Conservation (phyloP, 2,797 vertebrate genomes). For the Sebastes kiyomatsui region DNA sequence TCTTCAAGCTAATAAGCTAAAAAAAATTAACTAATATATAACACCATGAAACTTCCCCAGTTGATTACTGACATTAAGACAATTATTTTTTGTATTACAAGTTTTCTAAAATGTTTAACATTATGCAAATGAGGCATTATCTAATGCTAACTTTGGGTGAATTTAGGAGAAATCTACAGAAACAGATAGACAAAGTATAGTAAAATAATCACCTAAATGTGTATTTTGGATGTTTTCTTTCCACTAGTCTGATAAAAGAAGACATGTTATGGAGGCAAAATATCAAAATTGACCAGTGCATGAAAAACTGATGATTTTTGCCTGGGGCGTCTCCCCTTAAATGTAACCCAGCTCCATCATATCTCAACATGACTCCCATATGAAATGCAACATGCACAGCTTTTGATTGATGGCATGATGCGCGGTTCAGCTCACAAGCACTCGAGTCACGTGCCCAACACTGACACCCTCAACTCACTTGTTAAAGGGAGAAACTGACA, state of each 20-base stretch:
- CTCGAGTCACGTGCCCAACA: background rate
- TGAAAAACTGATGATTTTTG: background rate
- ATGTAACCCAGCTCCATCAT: background rate
- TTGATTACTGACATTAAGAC: too few species aligned
- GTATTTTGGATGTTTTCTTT: too few species aligned
- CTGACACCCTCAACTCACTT: background rate
- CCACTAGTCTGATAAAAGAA: too few species aligned
- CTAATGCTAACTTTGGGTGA: background rate
- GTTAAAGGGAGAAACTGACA: slow-evolving; percentile 22
- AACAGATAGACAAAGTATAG: background rate
- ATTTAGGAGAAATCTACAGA: background rate
- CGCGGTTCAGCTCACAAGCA: background rate
- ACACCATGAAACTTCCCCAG: too few species aligned
- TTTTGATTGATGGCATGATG: slow-evolving; percentile 6
- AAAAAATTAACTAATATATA: too few species aligned
- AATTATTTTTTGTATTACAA: too few species aligned
- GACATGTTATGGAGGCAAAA: background rate
- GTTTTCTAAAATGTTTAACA: too few species aligned
- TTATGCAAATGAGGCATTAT: background rate
- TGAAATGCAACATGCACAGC: background rate
- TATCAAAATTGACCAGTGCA: background rate
- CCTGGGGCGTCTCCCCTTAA: background rate
- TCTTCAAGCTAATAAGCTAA: too few species aligned
- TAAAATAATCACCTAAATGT: too few species aligned
- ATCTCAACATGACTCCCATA: background rate